Percentiles rank a stretch among this genome's conserved stretches.
These are phyloP conservation scores for Calycopis cecrops DNA, from an alignment of 1,140 invertebrate species.

Conservation along the genomic window DNA sequence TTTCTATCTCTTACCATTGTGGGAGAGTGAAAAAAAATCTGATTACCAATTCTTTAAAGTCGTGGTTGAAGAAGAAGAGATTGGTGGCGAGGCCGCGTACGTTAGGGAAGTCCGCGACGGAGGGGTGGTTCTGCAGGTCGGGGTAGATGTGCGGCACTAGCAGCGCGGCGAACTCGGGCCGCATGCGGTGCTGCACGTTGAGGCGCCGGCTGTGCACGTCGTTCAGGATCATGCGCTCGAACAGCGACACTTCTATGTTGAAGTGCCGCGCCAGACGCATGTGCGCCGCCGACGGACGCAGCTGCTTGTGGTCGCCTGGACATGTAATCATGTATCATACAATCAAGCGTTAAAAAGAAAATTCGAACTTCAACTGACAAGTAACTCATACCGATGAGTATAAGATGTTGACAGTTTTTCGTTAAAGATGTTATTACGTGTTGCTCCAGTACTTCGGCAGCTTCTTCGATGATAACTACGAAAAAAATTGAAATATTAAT, in stretches of 20 bases:
- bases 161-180: conserved; percentile 78
- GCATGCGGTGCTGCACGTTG: conserved; percentile 80
- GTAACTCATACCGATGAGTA: conserved; percentile 81
- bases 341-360: no score
- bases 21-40: no score
- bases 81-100: conserved; percentile 74
- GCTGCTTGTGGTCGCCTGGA: conserved; percentile 85
- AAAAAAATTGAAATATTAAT: conserved; percentile 9
- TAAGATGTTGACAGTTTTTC: conserved; percentile 84
- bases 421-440: conserved; percentile 85
- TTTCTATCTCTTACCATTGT: no score
- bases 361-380: no score
- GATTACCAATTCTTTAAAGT: conserved; percentile 64
- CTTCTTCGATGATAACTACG: conserved; percentile 88
- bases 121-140: conserved; percentile 73
- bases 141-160: conserved; percentile 79
- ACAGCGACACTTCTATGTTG: conserved; percentile 82
- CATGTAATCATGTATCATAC: no score
- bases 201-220: conserved; percentile 74
- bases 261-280: conserved; percentile 76
- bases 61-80: conserved; percentile 80
- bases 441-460: conserved; percentile 88
- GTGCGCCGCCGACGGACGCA: conserved; percentile 80
- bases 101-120: conserved; percentile 69
- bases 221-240: conserved; percentile 82